Conservation (phyloP, 2,797 vertebrate genomes). For the Syndactyla subalaris region DNA sequence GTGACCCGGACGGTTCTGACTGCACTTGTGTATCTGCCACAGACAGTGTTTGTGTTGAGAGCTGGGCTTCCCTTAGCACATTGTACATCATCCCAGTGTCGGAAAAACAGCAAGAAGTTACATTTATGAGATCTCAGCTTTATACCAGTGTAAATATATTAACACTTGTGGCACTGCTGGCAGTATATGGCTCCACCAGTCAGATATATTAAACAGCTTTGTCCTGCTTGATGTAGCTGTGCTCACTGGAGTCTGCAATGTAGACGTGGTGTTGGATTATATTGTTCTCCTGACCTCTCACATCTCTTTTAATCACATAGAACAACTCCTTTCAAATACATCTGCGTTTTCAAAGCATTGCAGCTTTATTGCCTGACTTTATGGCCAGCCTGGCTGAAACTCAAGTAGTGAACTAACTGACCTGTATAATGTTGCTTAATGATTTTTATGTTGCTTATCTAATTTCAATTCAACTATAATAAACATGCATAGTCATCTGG, state of each 20-base stretch:
- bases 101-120: neutral
- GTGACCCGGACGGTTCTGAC: neutral
- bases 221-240: neutral
- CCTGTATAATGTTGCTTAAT: slow-evolving; percentile 49
- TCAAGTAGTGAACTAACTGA: slow-evolving; percentile 55
- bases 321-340: slow-evolving; percentile 39
- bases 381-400: slow-evolving; percentile 56
- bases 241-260: neutral
- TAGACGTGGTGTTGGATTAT: neutral
- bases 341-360: slow-evolving; percentile 57
- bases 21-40: neutral
- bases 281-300: slow-evolving; percentile 33
- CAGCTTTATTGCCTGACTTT: slow-evolving; percentile 62
- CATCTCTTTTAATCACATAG: slow-evolving; percentile 49
- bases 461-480: slow-evolving; percentile 34
- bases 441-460: slow-evolving; percentile 20
- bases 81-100: neutral
- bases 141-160: neutral
- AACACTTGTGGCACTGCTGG: neutral
- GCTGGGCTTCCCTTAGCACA: neutral
- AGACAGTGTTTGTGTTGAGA: slow-evolving; percentile 2
- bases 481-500: slow-evolving; percentile 14
- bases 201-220: neutral
- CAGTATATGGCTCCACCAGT: neutral
- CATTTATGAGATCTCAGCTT: neutral